Conservation (phyloP, 2,888 invertebrate genomes). For the Erebia ligea region DNA sequence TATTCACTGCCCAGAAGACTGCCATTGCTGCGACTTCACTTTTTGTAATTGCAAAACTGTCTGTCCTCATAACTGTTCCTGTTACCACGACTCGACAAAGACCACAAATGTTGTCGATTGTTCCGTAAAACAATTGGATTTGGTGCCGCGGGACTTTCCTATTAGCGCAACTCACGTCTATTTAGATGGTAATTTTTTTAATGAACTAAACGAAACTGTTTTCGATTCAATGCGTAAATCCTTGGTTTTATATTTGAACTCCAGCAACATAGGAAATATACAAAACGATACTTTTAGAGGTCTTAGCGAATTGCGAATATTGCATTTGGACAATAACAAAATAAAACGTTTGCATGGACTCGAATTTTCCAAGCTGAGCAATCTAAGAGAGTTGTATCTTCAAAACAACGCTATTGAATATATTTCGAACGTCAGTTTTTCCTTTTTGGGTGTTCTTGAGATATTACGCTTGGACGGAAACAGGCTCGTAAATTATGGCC, state of each 20-base stretch:
- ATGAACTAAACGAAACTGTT: constrained; percentile 85
- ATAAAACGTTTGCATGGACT: constrained; percentile 89
- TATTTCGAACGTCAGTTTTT: constrained; percentile 92
- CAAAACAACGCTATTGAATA: constrained; percentile 92
- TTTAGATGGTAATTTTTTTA: constrained; percentile 94
- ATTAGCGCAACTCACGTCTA: constrained; percentile 96
- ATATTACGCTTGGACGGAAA: constrained; percentile 93
- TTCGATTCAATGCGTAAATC: constrained; percentile 70
- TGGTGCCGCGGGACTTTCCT: constrained; percentile 92
- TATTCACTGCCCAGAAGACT: constrained; percentile 94
- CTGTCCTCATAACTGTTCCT: constrained; percentile 95
- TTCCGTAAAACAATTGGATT: constrained; percentile 88
- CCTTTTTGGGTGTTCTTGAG: constrained; percentile 89
- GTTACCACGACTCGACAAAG: constrained; percentile 97
- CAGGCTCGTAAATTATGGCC: constrained; percentile 89
- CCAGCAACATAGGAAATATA: constrained; percentile 90
- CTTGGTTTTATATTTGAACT: constrained; percentile 91
- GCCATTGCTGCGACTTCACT: constrained; percentile 97
- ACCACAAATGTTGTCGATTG: constrained; percentile 96
- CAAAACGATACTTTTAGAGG: constrained; percentile 94
- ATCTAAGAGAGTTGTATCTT: constrained; percentile 92
- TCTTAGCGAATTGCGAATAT: constrained; percentile 87
- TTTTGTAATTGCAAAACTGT: constrained; percentile 97
- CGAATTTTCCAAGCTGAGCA: constrained; percentile 92
- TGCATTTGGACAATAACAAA: constrained; percentile 94